Conservation (phyloP, 2,797 vertebrate species). For the Diplodus sargus region DNA sequence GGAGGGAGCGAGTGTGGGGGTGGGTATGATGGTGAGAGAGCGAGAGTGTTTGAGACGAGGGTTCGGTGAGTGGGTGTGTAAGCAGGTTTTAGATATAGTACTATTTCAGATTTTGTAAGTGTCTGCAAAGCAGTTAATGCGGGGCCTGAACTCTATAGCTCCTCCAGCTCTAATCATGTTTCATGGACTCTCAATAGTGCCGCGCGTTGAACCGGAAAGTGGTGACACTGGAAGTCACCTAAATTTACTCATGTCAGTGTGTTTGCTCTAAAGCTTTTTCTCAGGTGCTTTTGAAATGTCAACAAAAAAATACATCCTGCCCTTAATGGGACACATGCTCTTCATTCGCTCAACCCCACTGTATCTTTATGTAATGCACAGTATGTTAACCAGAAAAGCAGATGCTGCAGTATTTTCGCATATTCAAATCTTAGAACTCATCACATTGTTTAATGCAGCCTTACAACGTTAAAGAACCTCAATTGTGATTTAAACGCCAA, state of each 20-base stretch:
- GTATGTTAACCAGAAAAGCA: not conserved
- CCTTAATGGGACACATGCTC: not conserved
- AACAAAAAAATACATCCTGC: not conserved
- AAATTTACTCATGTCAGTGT: not conserved
- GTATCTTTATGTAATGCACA: not conserved
- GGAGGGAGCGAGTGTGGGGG: constrained; percentile 46
- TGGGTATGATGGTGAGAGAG: constrained; percentile 36
- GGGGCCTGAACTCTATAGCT: constrained; percentile 33
- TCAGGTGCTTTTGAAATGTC: not conserved
- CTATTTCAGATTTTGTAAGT: constrained; percentile 55
- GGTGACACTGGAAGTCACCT: constrained; percentile 19
- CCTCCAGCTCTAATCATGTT: constrained; percentile 46
- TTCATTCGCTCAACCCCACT: not conserved
- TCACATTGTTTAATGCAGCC: not conserved
- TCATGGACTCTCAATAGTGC: constrained; percentile 33
- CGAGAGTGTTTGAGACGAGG: constrained; percentile 46
- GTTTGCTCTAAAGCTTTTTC: not conserved
- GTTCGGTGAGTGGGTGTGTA: constrained; percentile 56
- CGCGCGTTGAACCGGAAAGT: constrained; percentile 1
- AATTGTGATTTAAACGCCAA: not conserved
- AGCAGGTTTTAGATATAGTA: constrained; percentile 59
- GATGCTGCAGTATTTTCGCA: not conserved
- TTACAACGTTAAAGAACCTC: not conserved
- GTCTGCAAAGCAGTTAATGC: constrained; percentile 54
- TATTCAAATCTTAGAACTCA: not conserved